Conservation (phyloP, 2,888 invertebrate genomes). For the Laothoe populi region DNA sequence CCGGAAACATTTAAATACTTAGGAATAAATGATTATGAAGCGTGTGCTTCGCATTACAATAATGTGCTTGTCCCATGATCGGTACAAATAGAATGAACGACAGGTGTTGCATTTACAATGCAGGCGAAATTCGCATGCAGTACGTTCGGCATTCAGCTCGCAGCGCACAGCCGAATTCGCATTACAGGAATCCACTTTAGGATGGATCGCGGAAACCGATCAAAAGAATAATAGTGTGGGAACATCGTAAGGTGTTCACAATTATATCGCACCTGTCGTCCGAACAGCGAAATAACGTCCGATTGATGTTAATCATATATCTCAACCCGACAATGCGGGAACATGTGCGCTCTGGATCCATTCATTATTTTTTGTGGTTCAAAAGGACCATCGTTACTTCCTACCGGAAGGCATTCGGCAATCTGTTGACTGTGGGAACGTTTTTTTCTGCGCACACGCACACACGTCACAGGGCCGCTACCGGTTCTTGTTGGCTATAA, state of each 20-base stretch:
- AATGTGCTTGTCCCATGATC: slow-evolving; percentile 13
- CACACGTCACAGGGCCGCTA: slow-evolving; percentile 59
- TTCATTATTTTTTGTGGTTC: slow-evolving; percentile 57
- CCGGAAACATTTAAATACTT: slow-evolving; percentile 23
- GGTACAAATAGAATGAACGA: slow-evolving; percentile 6
- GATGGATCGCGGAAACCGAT: slow-evolving; percentile 54
- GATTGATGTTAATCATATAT: slow-evolving; percentile 70
- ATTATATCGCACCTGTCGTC: slow-evolving; percentile 63
- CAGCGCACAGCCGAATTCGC: slow-evolving; percentile 16
- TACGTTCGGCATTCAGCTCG: slow-evolving; percentile 4
- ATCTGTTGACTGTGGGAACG: slow-evolving; percentile 80
- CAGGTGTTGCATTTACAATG: slow-evolving; percentile 25
- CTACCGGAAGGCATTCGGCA: slow-evolving; percentile 81
- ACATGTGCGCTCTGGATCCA: slow-evolving; percentile 72
- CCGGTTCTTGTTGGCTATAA: slow-evolving; percentile 47
- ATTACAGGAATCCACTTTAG: slow-evolving; percentile 36
- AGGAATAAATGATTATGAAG: slow-evolving; percentile 23
- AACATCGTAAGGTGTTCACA: slow-evolving; percentile 66
- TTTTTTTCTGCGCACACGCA: slow-evolving; percentile 65
- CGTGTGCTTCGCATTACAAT: slow-evolving; percentile 23
- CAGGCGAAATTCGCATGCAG: slow-evolving; percentile 32
- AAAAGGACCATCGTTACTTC: slow-evolving; percentile 80
- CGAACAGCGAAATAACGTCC: slow-evolving; percentile 56
- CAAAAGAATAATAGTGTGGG: slow-evolving; percentile 61
- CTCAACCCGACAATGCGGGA: slow-evolving; percentile 49